Evolutionary conservation across 1,140 invertebrate genomes (phyloP).

Genomic region (Pseudachorutes palmiensis): DNA sequence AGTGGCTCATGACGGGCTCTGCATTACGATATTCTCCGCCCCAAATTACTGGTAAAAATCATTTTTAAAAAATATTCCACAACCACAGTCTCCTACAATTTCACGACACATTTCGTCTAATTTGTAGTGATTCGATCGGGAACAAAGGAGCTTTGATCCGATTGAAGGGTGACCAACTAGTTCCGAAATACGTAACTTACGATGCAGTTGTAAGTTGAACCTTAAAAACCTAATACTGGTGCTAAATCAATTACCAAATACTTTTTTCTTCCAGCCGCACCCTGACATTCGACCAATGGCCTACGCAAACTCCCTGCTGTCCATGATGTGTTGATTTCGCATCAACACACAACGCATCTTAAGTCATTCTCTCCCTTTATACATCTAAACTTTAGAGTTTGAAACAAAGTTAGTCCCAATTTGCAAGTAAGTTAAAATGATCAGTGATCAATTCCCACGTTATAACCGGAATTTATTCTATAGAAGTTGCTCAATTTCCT

Average conservation of each 20-base stretch:
- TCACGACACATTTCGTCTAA: conserved; percentile 25
- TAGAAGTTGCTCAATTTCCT: too few species aligned
- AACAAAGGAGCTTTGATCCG: conserved; percentile 97
- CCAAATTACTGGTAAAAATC: conserved; percentile 93
- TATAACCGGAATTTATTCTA: too few species aligned
- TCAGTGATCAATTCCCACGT: too few species aligned
- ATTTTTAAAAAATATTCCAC: not conserved
- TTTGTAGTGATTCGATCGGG: conserved; percentile 91
- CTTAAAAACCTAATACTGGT: conserved; percentile 9
- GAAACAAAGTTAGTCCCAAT: not conserved
- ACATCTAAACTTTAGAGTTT: not conserved
- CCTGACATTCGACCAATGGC: conserved; percentile 95
- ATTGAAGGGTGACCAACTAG: conserved; percentile 81
- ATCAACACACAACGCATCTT: not conserved
- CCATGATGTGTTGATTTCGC: conserved; percentile 45
- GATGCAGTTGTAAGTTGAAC: conserved; percentile 74
- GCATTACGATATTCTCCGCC: conserved; percentile 93
- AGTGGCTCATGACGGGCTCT: conserved; percentile 83
- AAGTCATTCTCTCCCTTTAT: not conserved
- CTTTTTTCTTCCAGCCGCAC: conserved; percentile 70
- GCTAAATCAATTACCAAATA: conserved; percentile 12
- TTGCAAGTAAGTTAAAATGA: too few species aligned
- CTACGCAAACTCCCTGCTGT: conserved; percentile 71
- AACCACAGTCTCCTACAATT: not conserved
- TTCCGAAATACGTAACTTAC: conserved; percentile 83